phyloP scores from a whole-genome alignment of 2,888 invertebrate species.

The Drosophila antonietae region DNA sequence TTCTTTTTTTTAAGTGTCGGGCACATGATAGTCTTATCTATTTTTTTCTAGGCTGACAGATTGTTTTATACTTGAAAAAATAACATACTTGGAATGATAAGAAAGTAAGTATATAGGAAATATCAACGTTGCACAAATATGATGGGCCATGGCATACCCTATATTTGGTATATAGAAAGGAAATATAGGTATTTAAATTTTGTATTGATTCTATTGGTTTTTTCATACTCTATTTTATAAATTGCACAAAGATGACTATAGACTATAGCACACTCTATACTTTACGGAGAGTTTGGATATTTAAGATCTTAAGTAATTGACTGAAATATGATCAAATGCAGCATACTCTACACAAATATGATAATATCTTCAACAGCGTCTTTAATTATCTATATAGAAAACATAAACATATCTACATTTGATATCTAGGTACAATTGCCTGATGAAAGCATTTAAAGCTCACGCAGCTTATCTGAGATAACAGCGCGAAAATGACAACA shows the following conservation, averaged over 20 bases:
- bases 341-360: no score
- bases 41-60: background rate
- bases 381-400: background rate
- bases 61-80: slow-evolving; percentile 1
- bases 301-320: no score
- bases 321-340: no score
- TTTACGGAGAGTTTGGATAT: no score
- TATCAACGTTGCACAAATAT: background rate
- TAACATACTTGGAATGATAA: background rate
- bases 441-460: background rate
- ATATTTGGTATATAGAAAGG: background rate
- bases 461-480: background rate
- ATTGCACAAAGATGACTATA: background rate
- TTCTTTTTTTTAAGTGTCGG: no score
- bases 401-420: background rate
- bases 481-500: background rate
- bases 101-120: background rate
- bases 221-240: no score
- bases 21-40: slow-evolving; percentile 1
- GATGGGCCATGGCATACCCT: background rate
- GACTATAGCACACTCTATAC: background rate
- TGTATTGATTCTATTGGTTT: no score
- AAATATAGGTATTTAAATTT: no score
- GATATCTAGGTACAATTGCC: no score
- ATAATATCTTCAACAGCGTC: no score